phyloP scores from a whole-genome alignment of 2,888 invertebrate genomes.

The Eilema griseolum region DNA sequence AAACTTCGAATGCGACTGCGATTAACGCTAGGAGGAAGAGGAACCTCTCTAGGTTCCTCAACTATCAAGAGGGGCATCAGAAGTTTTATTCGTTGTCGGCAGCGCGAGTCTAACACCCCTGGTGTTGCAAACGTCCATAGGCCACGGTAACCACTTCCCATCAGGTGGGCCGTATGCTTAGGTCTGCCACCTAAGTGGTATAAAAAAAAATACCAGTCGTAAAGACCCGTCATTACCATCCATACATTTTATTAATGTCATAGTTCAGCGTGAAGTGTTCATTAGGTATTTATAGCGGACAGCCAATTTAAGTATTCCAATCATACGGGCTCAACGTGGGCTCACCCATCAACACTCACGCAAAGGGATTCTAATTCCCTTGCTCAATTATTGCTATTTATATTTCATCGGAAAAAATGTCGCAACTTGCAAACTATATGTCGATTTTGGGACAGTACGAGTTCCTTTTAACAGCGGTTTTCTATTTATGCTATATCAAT shows the following conservation, averaged over 20 bases:
- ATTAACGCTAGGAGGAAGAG: too few relatives aligned
- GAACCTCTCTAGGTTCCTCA: background rate
- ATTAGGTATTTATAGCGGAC: slow-evolving; percentile 13
- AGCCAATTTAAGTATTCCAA: slow-evolving; percentile 34
- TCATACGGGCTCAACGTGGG: slow-evolving; percentile 27
- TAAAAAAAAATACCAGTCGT: too few relatives aligned
- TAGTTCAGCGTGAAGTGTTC: slow-evolving; percentile 11
- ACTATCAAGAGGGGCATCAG: too few relatives aligned
- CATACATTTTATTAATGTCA: slow-evolving; percentile 10
- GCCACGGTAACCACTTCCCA: too few relatives aligned
- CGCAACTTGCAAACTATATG: background rate
- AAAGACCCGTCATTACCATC: background rate
- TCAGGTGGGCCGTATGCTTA: too few relatives aligned
- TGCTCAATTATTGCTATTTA: slow-evolving; percentile 37
- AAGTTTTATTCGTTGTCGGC: too few relatives aligned
- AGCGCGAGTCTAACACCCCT: too few relatives aligned
- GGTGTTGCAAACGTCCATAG: too few relatives aligned
- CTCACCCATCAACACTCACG: slow-evolving; percentile 28
- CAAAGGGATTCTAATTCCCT: slow-evolving; percentile 28
- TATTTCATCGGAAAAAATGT: slow-evolving; percentile 14
- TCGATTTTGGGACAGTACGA: background rate
- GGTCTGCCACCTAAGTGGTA: too few relatives aligned
- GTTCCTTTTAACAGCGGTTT: too few relatives aligned
- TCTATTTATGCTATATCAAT: too few relatives aligned
- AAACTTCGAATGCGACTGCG: too few relatives aligned